These are phyloP conservation scores for Sclerodermus sp. DNA, from an alignment of 2,888 invertebrate species.

Conservation along the genomic window DNA sequence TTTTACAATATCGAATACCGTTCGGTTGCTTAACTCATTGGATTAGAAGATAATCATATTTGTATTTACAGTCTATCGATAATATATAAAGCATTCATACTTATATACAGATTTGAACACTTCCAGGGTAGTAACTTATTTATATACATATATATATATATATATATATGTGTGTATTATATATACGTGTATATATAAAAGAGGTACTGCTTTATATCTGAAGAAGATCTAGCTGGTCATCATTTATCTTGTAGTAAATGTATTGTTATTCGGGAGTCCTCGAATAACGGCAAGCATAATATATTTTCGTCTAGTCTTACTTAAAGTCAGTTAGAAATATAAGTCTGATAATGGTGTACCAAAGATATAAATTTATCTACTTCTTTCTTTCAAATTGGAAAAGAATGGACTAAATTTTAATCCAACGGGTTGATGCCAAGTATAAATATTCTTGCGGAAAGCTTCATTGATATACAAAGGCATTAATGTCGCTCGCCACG, in stretches of 20 bases:
- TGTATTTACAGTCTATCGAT: constrained; percentile 31
- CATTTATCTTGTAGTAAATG: constrained; percentile 11
- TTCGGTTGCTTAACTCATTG: constrained; percentile 22
- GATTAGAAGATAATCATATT: constrained; percentile 35
- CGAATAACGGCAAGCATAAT: constrained; percentile 9
- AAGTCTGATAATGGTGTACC: constrained; percentile 30
- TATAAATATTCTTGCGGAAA: background rate
- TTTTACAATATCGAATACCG: constrained; percentile 10
- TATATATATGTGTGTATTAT: no score
- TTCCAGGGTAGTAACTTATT: no score
- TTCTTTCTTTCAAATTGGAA: constrained; percentile 17
- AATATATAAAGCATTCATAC: constrained; percentile 26
- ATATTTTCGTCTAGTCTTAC: constrained; percentile 41
- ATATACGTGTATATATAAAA: no score
- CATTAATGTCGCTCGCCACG: background rate
- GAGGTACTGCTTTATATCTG: constrained; percentile 18
- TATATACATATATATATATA: no score
- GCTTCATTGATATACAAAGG: background rate
- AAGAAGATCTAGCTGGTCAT: constrained; percentile 14
- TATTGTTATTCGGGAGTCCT: constrained; percentile 15
- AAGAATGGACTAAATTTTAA: constrained; percentile 1
- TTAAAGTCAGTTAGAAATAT: constrained; percentile 28
- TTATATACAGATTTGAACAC: constrained; percentile 28
- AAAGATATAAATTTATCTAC: constrained; percentile 30
- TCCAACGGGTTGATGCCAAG: constrained; percentile 1